Conservation (phyloP, 1,140 invertebrate genomes). For the Pseudomyrmex cubaensis region DNA sequence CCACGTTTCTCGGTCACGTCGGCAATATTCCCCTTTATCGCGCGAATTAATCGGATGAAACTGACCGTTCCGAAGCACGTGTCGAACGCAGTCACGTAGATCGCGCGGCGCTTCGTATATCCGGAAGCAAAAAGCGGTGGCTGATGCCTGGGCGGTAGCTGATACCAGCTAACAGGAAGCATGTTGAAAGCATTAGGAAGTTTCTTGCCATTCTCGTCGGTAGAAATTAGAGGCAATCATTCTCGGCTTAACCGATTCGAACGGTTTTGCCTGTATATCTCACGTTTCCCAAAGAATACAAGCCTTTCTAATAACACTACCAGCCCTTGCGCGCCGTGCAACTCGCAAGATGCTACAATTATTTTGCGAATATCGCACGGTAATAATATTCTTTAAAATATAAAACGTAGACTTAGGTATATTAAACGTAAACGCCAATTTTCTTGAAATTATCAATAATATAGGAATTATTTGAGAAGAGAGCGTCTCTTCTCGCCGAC, state of each 20-base stretch:
- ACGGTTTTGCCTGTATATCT: slow-evolving; percentile 72
- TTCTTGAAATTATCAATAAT: neutral
- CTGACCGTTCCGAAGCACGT: slow-evolving; percentile 50
- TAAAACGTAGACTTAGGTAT: neutral
- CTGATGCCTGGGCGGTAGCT: slow-evolving; percentile 45
- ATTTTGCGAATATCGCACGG: slow-evolving; percentile 33
- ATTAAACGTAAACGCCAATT: neutral
- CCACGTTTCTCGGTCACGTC: slow-evolving; percentile 32
- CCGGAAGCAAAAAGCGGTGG: slow-evolving; percentile 62
- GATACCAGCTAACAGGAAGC: slow-evolving; percentile 73
- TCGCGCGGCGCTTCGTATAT: slow-evolving; percentile 51
- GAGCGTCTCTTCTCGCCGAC: too few relatives aligned
- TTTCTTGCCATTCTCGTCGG: slow-evolving; percentile 75
- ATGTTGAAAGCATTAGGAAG: slow-evolving; percentile 82
- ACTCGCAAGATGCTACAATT: slow-evolving; percentile 34
- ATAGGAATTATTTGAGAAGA: neutral
- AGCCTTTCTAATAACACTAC: slow-evolving; percentile 61
- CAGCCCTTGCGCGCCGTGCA: neutral
- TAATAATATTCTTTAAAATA: slow-evolving; percentile 15
- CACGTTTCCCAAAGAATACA: slow-evolving; percentile 27
- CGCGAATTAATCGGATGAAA: slow-evolving; percentile 37
- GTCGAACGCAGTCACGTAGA: slow-evolving; percentile 56
- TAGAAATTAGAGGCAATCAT: slow-evolving; percentile 82
- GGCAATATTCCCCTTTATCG: slow-evolving; percentile 58
- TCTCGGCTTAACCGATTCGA: slow-evolving; percentile 80